Percentiles rank a stretch among this genome's conserved stretches.
Evolutionary conservation across 64 coral and sea anemone genomes (phyloP).

Genomic region (Anthopleura sola): DNA sequence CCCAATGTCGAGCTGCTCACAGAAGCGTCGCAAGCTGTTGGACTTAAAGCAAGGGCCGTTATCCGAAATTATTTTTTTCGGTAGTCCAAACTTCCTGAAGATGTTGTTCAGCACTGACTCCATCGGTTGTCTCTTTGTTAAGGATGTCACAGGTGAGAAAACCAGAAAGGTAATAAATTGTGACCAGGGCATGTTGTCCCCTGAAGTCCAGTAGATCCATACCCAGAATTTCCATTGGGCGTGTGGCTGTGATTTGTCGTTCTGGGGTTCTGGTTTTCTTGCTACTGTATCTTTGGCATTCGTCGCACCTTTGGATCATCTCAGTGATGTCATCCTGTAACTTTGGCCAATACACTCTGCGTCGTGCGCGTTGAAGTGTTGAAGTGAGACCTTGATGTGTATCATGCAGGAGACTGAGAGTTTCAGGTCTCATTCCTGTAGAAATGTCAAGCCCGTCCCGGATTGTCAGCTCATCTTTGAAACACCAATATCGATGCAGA

Average conservation of each 20-base stretch:
- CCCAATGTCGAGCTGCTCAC: background rate
- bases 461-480: slow-evolving; percentile 35
- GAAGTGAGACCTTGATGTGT: slow-evolving; percentile 56
- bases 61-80: background rate
- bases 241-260: slow-evolving; percentile 38
- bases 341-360: slow-evolving; percentile 56
- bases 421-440: slow-evolving; percentile 26
- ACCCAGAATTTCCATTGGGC: slow-evolving; percentile 49
- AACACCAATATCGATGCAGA: too few species aligned
- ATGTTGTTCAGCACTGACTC: background rate
- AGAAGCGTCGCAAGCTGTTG: background rate
- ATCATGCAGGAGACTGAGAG: slow-evolving; percentile 41
- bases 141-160: background rate
- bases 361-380: slow-evolving; percentile 43
- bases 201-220: slow-evolving; percentile 40
- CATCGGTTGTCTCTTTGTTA: background rate
- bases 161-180: slow-evolving; percentile 39
- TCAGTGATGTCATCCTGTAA: slow-evolving; percentile 46
- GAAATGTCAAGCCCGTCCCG: slow-evolving; percentile 48
- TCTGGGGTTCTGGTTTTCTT: slow-evolving; percentile 56
- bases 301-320: slow-evolving; percentile 37
- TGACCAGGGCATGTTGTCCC: slow-evolving; percentile 47
- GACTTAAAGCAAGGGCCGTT: background rate
- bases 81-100: background rate
- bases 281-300: slow-evolving; percentile 53